These are phyloP conservation scores for Uropsilus gracilis DNA, from an alignment of 2,113 vertebrate genomes.

Conservation along the genomic window DNA sequence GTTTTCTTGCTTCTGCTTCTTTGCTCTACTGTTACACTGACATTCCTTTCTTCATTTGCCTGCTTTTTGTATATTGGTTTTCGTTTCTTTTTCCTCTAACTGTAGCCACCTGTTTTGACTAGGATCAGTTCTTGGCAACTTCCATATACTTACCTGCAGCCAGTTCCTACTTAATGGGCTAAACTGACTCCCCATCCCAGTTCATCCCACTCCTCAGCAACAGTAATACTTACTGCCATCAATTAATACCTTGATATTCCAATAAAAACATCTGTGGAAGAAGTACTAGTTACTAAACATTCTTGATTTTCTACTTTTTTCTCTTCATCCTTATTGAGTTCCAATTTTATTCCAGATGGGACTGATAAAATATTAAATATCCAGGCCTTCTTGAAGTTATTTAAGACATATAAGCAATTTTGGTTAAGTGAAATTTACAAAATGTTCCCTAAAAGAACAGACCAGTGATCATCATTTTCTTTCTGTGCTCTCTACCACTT, in stretches of 20 bases:
- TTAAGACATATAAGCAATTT: background rate
- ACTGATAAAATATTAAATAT: background rate
- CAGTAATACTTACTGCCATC: background rate
- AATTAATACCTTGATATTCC: background rate
- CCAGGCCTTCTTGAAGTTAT: background rate
- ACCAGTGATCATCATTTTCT: too few species aligned
- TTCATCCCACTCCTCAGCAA: background rate
- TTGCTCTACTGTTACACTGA: background rate
- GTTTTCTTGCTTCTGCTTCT: constrained; percentile 5
- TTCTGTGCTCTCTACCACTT: background rate
- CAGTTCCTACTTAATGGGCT: background rate
- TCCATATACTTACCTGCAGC: background rate
- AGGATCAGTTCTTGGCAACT: background rate
- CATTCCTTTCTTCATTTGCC: background rate
- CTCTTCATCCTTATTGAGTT: background rate
- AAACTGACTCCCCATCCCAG: background rate
- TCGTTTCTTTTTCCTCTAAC: background rate
- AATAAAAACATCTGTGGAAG: background rate
- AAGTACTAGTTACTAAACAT: background rate
- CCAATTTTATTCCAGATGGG: background rate
- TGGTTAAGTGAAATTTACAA: background rate
- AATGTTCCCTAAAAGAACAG: background rate
- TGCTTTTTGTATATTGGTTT: background rate
- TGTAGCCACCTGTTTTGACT: background rate
- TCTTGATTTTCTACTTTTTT: background rate